Evolutionary conservation across 2,113 vertebrate species (phyloP), one percentile per base, ranked within the genome.

Genomic region (Sylvilagus bachmani): DNA sequence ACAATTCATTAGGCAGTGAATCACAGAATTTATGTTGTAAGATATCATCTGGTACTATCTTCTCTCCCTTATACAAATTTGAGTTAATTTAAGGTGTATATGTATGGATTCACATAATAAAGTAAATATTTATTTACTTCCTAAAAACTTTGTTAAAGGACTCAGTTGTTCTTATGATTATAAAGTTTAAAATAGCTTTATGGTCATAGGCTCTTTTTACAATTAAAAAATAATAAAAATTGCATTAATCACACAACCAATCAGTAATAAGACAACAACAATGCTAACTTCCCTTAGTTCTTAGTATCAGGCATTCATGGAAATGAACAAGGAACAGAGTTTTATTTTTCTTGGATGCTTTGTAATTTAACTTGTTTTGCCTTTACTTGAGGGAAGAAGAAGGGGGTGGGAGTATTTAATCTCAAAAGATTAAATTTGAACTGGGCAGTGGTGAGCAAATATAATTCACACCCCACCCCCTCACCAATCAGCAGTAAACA

Each of bases 291-390:
- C 31, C 38, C 55, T 90, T 82, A 19, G 79, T 95, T 62, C 36
- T 93, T 78, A 67, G 38, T 83, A 91, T 82, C 51, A 81, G 73
- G 87, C 24, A 49, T 90, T 91, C 81, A 80, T 64, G 51, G 22
- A 89, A 95, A 64, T 69, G 24, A 81, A 51, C 69, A 95, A 96
- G 11, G 10, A 90, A 85, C 13, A 70, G 31, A 62, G 6, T 44
- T 73, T 95, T 96, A 77, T 97, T 96, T 96, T 95, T 96, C 87
- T 96, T 97, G 96, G 83, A 75, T 77, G 77, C 12, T 85, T 90
- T 78, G n/a, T 81, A 71, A 92, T 95, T 94, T 94, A 86, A 83
- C 17, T 87, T 95, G 89, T 96, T 97, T 95, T 96, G 79, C 83
- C 49, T 95, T 92, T 91, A 61, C 75, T 96, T 89, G 85, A 86